Base-by-base conservation (phyloP, 2,797 vertebrate species). In the Cuniculus paca region DNA sequence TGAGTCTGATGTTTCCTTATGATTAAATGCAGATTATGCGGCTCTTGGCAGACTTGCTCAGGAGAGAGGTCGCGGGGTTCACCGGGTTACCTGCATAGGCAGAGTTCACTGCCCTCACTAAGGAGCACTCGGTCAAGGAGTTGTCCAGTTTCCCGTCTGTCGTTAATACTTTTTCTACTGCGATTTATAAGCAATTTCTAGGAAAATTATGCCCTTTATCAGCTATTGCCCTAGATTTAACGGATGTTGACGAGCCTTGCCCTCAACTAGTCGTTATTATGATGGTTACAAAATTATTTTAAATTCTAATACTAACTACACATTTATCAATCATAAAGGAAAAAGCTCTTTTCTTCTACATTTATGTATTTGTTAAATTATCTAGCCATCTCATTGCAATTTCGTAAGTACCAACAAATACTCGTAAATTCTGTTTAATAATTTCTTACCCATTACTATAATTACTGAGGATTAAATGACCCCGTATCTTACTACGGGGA, bases 391-490 rank as follows among this genome's bases (percentile, higher is more conserved):
- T 48, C 34, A 24, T 36, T 31, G 12, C 19, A 31, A 24, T 79
- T 16, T 61, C 45, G 45, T 65, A 78, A 86, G 26, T 92, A 63
- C 34, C 48, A 61, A 75, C 9, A 82, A 31, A 34, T 17, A 79
- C 5, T 50, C 42, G 50, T 39, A 56, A 87, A 80, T 80, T 60
- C 52, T 87, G 45, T 36, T 68, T 34, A 70, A 85, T 39, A 48
- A 86, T 79, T 70, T 22, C 5, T 52, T 84, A 45, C 48, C 70
- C 16, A 70, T 87, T 74, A n/a, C 5, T 50, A 70, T 20, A 63
- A 92, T 75, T 89, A 74, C 39, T n/a, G 22, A 81, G 58, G 20
- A 68, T 88, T 87, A 79, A 24, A 50, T 84, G 70, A 80, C 31
- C 52, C 56, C 52, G 60, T 42, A 39, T 58, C 79, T 79, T 86